Percentiles rank a stretch among this genome's conserved stretches.
Evolutionary conservation across 2,797 vertebrate genomes (phyloP).

Genomic region (Microctenopoma stevenorrisi): DNA sequence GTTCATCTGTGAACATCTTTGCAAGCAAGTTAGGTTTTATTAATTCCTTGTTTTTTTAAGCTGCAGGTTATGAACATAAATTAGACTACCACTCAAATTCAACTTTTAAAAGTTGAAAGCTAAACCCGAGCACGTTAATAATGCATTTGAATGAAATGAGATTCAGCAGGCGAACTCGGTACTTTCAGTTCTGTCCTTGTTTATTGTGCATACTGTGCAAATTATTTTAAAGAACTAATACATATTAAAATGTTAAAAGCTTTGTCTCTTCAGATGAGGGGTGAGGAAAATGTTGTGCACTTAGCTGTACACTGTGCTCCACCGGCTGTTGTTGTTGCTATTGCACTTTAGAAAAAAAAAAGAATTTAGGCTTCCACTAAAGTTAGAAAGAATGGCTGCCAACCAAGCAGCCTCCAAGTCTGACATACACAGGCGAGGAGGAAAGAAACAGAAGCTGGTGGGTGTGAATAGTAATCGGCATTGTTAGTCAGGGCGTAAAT

Average conservation of each 20-base stretch:
- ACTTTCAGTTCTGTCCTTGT: neutral
- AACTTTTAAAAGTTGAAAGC: neutral
- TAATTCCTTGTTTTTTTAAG: neutral
- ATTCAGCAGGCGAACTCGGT: slow-evolving; percentile 1
- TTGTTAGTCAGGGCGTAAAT: neutral
- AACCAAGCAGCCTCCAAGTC: slow-evolving; percentile 31
- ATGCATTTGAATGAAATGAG: slow-evolving; percentile 6
- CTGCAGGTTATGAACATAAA: neutral
- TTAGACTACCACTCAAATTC: neutral
- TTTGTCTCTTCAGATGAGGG: neutral
- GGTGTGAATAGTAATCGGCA: slow-evolving; percentile 28
- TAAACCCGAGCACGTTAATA: slow-evolving; percentile 1
- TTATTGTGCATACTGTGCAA: neutral
- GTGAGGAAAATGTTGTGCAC: neutral
- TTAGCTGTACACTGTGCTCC: neutral
- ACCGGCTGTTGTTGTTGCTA: neutral
- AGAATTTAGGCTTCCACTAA: slow-evolving; percentile 31
- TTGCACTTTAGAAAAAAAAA: slow-evolving; percentile 13
- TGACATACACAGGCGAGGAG: slow-evolving; percentile 20
- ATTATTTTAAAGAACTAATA: neutral
- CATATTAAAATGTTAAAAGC: neutral
- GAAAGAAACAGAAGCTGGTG: slow-evolving; percentile 13
- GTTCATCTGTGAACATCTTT: neutral
- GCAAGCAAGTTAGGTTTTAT: neutral
- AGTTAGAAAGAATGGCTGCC: slow-evolving; percentile 42